Conservation (phyloP, 2,888 invertebrate genomes). For the Drosophila cognata region DNA sequence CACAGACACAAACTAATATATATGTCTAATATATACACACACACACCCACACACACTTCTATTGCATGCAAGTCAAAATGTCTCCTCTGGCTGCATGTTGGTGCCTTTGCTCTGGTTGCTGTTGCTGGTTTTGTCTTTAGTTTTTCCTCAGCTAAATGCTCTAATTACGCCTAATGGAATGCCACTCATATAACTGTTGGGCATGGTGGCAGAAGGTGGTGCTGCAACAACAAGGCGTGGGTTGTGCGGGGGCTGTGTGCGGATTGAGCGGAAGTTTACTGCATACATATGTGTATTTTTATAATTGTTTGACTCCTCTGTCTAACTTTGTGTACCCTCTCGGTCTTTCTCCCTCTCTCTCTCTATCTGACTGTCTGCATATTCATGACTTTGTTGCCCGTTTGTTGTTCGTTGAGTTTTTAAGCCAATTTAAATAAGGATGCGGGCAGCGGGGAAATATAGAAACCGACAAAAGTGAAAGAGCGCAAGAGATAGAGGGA, state of each 20-base stretch:
- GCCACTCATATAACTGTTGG: constrained; percentile 44
- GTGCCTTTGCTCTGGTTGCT: constrained; percentile 37
- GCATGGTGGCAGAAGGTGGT: neutral
- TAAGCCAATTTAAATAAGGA: constrained; percentile 75
- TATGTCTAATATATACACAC: constrained; percentile 6
- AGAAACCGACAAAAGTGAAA: constrained; percentile 1
- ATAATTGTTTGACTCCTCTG: constrained; percentile 63
- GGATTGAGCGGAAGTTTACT: constrained; percentile 29
- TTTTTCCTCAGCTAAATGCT: constrained; percentile 76
- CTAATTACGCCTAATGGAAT: constrained; percentile 81
- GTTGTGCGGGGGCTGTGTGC: neutral
- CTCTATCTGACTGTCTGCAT: constrained; percentile 52
- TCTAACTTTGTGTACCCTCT: neutral
- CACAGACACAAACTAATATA: neutral
- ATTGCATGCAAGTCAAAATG: constrained; percentile 17
- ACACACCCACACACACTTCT: constrained; percentile 1
- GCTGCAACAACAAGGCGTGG: neutral
- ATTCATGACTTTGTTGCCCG: constrained; percentile 75
- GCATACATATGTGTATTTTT: constrained; percentile 42
- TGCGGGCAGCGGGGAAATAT: constrained; percentile 20
- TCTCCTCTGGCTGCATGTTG: constrained; percentile 9
- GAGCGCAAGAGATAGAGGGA: too few relatives aligned
- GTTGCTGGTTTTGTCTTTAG: constrained; percentile 65
- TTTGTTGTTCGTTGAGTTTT: constrained; percentile 66
- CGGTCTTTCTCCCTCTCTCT: neutral